Evolutionary conservation across 2,888 invertebrate species (phyloP), one percentile per base, ranked within the genome.

Genomic region (Microchrysa polita): DNA sequence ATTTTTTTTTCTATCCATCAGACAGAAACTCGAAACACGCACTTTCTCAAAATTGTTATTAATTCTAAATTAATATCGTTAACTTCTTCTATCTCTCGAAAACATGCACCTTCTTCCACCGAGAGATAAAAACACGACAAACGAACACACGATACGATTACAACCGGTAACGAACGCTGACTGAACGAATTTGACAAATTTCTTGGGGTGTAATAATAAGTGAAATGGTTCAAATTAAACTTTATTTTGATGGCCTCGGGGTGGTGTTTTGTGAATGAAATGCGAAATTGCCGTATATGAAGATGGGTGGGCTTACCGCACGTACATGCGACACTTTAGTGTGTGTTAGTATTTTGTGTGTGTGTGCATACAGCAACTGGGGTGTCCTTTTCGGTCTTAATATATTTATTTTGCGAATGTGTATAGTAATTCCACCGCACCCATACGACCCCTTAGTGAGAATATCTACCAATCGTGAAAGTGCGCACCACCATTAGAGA

Each of bases 131-230:
- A 10, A 12, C 67, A 69, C 69, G 27, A 67, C 27, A 22, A n/a
- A n/a, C n/a, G n/a, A n/a, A n/a, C n/a, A n/a, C n/a, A 57, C 69
- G 57, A 69, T 57, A 69, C 69, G 55, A 69, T 55, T 69, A 55
- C 69, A 55, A 69, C 69, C 69, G 55, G 69, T 55, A 69, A 69
- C 69, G 40, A 69, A 16, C 69, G 42, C 42, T 69, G 69, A 69
- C 69, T 69, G 69, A 69, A 18, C 57, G 42, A 55, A 69, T 69
- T 69, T 69, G 69, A 55, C 20, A 69, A 69, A 65, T 55, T 40
- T 55, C 57, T 69, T 55, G 40, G 69, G 69, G 57, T 69, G 69
- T 69, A 55, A 69, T 69, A 55, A 69, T 69, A 69, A 69, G 42
- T 55, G 69, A 55, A 69, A 42, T 57, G 57, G 20, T 9, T n/a